These are phyloP conservation scores for Mormyrops attenuatus DNA, from an alignment of 2,797 vertebrate genomes.

Conservation along the genomic window DNA sequence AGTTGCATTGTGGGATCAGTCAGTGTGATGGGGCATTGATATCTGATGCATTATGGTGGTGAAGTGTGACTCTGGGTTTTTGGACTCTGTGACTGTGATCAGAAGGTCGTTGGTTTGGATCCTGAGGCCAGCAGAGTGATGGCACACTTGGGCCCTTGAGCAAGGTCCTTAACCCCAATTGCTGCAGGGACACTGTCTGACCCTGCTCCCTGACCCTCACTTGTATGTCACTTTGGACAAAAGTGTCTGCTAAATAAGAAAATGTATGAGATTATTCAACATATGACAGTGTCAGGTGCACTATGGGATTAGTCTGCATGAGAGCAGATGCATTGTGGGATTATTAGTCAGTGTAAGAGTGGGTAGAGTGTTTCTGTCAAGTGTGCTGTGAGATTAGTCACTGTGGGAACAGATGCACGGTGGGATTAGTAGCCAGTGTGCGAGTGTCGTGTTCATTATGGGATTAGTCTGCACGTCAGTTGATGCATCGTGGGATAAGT, in stretches of 20 bases:
- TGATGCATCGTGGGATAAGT: neutral
- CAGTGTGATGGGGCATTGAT: neutral
- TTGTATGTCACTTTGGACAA: neutral
- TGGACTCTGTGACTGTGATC: neutral
- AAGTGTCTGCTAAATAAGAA: neutral
- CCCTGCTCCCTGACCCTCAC: neutral
- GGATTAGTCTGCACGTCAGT: neutral
- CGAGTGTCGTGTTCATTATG: neutral
- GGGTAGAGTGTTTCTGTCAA: conserved; percentile 31
- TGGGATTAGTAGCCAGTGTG: conserved; percentile 21
- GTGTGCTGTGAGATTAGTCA: neutral
- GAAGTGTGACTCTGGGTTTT: neutral
- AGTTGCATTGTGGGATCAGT: neutral
- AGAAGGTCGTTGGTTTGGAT: neutral
- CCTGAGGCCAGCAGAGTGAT: neutral
- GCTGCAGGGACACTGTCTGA: neutral
- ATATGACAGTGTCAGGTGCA: neutral
- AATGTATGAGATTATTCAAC: neutral
- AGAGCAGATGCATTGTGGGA: neutral
- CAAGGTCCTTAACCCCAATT: neutral
- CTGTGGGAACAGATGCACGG: neutral
- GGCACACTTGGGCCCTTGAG: neutral
- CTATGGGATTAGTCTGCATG: neutral
- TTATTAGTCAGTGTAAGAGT: conserved; percentile 26
- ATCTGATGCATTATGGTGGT: neutral